These are phyloP conservation scores for Glyphotaelius pellucidus DNA, from an alignment of 2,888 invertebrate genomes.

Conservation along the genomic window DNA sequence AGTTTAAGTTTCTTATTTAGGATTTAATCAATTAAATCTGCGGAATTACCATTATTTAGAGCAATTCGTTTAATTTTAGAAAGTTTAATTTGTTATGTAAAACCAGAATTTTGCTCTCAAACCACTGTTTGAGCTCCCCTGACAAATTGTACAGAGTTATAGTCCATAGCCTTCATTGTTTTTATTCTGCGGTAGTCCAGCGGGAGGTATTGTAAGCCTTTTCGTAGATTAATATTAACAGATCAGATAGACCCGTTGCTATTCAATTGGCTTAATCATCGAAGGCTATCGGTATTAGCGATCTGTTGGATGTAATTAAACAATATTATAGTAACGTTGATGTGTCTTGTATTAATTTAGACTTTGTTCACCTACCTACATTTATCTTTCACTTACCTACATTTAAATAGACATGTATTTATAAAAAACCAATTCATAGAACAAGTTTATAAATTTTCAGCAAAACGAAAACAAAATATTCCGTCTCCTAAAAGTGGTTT, in stretches of 20 bases:
- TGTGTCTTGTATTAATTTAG: background rate
- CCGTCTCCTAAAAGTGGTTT: background rate
- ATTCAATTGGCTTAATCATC: background rate
- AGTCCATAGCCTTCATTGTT: constrained; percentile 15
- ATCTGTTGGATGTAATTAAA: background rate
- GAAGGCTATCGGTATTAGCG: background rate
- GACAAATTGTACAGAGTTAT: background rate
- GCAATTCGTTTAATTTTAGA: no score
- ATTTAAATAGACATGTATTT: background rate
- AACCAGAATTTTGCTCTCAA: background rate
- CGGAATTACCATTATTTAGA: no score
- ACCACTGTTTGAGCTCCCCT: background rate
- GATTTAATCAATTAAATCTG: no score
- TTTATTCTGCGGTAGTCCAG: background rate
- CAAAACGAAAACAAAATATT: no score
- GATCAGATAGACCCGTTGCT: background rate
- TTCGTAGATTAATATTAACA: background rate
- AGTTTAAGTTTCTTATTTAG: no score
- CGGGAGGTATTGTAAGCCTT: background rate
- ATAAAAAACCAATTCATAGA: background rate
- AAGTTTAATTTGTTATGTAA: no score
- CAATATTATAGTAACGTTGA: background rate
- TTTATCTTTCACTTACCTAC: background rate
- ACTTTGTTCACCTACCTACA: background rate
- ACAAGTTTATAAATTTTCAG: background rate